Conservation (phyloP, 2,113 vertebrate species). For the Charadrius vociferus region DNA sequence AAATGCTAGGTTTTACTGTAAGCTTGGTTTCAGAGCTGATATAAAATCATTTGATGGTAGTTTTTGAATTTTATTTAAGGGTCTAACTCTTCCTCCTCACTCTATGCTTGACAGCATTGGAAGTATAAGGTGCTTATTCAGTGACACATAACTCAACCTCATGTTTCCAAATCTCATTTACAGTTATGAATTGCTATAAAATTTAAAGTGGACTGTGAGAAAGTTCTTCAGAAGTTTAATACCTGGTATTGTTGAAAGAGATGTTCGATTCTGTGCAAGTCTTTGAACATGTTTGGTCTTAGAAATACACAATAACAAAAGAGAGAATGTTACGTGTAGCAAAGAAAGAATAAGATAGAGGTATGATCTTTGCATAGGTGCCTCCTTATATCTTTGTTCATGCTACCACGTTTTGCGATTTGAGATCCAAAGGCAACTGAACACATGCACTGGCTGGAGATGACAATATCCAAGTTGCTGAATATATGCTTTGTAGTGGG, state of each 20-base stretch:
- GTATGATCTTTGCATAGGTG: background rate
- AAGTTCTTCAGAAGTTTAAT: background rate
- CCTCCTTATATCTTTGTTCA: background rate
- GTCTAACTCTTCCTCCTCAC: background rate
- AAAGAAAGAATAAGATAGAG: background rate
- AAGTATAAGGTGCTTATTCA: background rate
- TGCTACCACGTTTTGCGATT: background rate
- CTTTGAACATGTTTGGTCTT: background rate
- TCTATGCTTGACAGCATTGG: background rate
- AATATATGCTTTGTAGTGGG: background rate
- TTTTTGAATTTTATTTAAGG: background rate
- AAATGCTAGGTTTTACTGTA: background rate
- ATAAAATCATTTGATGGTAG: background rate
- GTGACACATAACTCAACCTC: background rate
- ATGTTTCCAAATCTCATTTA: background rate
- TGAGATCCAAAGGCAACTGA: background rate
- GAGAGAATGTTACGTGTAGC: background rate
- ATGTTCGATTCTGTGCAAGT: background rate
- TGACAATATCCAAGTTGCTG: background rate
- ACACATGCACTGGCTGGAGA: background rate
- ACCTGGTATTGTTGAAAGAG: background rate
- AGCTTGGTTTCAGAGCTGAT: background rate
- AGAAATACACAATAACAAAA: background rate
- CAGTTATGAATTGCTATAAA: background rate
- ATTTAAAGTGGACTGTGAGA: background rate